Conservation (phyloP, 1,140 invertebrate genomes). For the Phocides pigmalion region DNA sequence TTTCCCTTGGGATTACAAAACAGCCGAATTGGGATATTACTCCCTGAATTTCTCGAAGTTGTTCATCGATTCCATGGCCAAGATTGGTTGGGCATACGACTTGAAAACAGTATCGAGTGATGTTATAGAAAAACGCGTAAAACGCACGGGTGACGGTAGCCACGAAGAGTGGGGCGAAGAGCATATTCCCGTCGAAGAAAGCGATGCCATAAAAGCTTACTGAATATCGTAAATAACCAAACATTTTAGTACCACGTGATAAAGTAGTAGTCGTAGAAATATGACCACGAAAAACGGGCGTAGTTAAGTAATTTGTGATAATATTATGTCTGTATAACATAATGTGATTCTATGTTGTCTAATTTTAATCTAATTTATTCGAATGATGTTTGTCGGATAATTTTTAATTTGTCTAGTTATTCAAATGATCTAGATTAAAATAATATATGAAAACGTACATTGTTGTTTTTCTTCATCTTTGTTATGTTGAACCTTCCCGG, state of each 20-base stretch:
- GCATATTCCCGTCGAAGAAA: conserved; percentile 28
- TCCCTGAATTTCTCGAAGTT: conserved; percentile 85
- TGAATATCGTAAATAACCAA: neutral
- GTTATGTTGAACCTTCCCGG: too few relatives aligned
- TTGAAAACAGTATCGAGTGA: conserved; percentile 85
- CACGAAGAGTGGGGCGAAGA: conserved; percentile 75
- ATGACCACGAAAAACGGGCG: neutral
- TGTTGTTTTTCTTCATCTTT: neutral
- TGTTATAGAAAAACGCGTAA: conserved; percentile 81
- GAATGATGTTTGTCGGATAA: neutral
- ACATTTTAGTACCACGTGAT: neutral
- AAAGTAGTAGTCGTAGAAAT: neutral
- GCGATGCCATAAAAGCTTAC: neutral
- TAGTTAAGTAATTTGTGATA: conserved; percentile 14
- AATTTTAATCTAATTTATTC: conserved; percentile 9
- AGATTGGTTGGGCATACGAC: conserved; percentile 86
- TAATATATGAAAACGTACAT: neutral
- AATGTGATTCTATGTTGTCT: neutral
- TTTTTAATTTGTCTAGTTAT: neutral
- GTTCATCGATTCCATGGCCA: conserved; percentile 87
- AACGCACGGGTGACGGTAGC: conserved; percentile 87
- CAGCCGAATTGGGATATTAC: conserved; percentile 86
- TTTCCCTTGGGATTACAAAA: conserved; percentile 90
- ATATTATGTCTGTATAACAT: neutral
- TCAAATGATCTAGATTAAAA: neutral